Base-by-base conservation (phyloP, 2,113 vertebrate genomes). In the Chaenocephalus aceratus region DNA sequence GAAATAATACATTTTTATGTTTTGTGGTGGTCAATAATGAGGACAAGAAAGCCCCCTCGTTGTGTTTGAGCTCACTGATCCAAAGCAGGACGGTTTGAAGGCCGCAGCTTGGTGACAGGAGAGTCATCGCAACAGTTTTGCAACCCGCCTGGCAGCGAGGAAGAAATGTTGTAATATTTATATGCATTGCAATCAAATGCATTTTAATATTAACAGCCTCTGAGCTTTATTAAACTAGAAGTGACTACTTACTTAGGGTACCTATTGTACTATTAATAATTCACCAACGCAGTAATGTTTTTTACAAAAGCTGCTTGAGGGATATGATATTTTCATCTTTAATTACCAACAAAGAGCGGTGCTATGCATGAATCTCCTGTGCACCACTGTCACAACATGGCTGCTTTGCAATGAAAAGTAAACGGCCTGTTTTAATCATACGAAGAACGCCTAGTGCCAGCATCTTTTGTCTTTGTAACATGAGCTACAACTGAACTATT, bases 401-500 rank as follows among this genome's bases (percentile, higher is more conserved):
- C 72, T 75, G 66, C 70, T 86, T 84, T 79, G 62, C 77, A 86
- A 82, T 75, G 80, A 89, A 86, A 86, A 72, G 84, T 82, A 84
- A 89, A 73, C 83, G 79, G 75, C 51, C 72, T 44, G 66, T 86
- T 88, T 88, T 83, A 86, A 91, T 87, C 68, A 77, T 63, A 61
- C 72, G 36, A 59, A 72, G 57, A 87, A 70, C 63, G 68, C 58
- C 44, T 23, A 46, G 63, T 53, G 83, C 79, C 64, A 45, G 79
- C 66, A 30, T 85, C 69, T 88, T 41, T 80, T 60, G 70, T 84
- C 84, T 81, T 56, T 84, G 82, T 80, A 89, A 80, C 83, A 56
- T 41, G 48, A 89, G 82, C 82, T 72, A 51, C 57, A 86, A 86
- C 71, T 82, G 72, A 89, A 87, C 87, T 77, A 82, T 91, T 92